phyloP scores from a whole-genome alignment of 2,797 vertebrate genomes.

The Chromobotia macracanthus region DNA sequence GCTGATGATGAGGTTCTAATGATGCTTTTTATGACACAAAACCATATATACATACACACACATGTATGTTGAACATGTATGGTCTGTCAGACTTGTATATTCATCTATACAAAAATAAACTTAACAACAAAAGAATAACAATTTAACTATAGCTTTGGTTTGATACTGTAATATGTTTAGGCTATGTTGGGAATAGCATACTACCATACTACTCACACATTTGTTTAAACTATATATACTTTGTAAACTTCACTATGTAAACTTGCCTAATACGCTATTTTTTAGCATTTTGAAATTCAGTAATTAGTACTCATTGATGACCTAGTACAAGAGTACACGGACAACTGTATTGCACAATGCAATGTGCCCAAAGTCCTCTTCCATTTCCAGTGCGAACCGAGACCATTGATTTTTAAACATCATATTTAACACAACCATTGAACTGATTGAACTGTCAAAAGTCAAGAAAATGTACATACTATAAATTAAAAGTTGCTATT shows the following conservation, averaged over 20 bases:
- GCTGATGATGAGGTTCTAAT: constrained; percentile 59
- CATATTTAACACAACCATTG: too few relatives aligned
- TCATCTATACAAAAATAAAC: constrained; percentile 59
- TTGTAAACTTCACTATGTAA: not conserved
- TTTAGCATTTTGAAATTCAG: too few relatives aligned
- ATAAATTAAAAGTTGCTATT: not conserved
- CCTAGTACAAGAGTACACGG: not conserved
- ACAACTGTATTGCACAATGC: too few relatives aligned
- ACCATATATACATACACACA: constrained; percentile 62
- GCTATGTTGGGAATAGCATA: constrained; percentile 29
- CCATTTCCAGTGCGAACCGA: too few relatives aligned
- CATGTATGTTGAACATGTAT: constrained; percentile 55
- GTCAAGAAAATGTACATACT: too few relatives aligned
- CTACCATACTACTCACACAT: not conserved
- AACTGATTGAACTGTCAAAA: too few relatives aligned
- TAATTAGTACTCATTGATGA: not conserved
- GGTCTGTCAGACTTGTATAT: constrained; percentile 35
- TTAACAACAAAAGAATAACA: constrained; percentile 28
- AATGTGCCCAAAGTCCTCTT: too few relatives aligned
- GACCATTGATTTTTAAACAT: too few relatives aligned
- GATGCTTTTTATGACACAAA: constrained; percentile 59
- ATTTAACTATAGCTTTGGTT: constrained; percentile 3
- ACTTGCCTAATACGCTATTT: too few relatives aligned
- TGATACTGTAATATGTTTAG: constrained; percentile 32
- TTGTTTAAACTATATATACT: not conserved